Percentiles rank a stretch among this genome's conserved stretches.
These are phyloP conservation scores for Anhinga anhinga DNA, from an alignment of 2,113 vertebrate genomes.

Conservation along the genomic window DNA sequence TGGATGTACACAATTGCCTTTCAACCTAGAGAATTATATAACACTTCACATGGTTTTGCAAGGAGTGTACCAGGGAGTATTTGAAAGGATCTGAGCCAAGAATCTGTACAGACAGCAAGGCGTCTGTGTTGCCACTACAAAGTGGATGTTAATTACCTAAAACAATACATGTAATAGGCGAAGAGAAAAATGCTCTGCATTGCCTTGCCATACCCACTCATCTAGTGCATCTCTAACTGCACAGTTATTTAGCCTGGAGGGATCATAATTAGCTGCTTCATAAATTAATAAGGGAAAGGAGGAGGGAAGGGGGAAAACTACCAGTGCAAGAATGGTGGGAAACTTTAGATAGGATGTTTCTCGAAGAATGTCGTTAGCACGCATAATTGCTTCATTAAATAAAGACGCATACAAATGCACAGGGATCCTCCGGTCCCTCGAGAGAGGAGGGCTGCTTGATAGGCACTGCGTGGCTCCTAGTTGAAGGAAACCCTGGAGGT, in stretches of 20 bases:
- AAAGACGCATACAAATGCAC: not conserved
- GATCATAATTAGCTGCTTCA: conserved; percentile 78
- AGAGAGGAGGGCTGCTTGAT: conserved; percentile 12
- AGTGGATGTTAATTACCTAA: conserved; percentile 90
- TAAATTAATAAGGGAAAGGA: conserved; percentile 82
- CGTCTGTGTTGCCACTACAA: conserved; percentile 85
- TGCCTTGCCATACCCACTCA: conserved; percentile 72
- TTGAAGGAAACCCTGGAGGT: not conserved
- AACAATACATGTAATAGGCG: conserved; percentile 85
- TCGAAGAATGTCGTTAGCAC: conserved; percentile 73
- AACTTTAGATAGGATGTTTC: conserved; percentile 78
- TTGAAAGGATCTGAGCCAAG: conserved; percentile 78
- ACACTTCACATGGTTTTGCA: conserved; percentile 77
- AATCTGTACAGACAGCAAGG: conserved; percentile 85
- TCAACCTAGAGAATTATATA: conserved; percentile 77
- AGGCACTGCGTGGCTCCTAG: not conserved
- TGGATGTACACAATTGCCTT: conserved; percentile 69
- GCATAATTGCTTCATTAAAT: conserved; percentile 69
- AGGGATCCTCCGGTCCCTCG: not conserved
- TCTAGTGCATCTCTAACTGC: conserved; percentile 77
- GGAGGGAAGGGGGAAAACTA: conserved; percentile 64
- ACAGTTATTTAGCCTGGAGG: conserved; percentile 82
- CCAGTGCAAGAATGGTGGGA: conserved; percentile 75
- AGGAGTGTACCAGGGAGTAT: conserved; percentile 79
- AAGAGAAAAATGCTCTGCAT: conserved; percentile 74